Evolutionary conservation across 2,797 vertebrate species (phyloP), one percentile per base, ranked within the genome.

Genomic region (Sparidentex hasta): DNA sequence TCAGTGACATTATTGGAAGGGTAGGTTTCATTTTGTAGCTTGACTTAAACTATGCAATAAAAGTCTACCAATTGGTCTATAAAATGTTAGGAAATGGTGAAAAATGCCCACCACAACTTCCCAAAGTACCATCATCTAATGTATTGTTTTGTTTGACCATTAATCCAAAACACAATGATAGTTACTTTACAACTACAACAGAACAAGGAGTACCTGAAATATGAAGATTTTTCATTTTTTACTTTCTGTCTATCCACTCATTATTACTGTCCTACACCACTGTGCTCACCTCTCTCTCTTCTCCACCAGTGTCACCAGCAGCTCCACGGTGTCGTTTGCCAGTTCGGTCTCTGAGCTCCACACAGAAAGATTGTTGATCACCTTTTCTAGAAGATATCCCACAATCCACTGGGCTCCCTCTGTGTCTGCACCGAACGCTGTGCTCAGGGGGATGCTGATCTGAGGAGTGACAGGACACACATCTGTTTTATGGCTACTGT

Each of bases 381-480:
- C 98, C 92, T 99, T 99, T 93, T 99, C 97, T 94, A 99, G 95
- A 67, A 99, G 97, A 91, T 99, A 99, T 92, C 97, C 98, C 90
- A 99, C 96, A 93, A 99, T 97, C 98, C 98, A 99, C 93, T 97
- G 97, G 84, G 98, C 97, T 33, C 98, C 98, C 93, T 99, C 98
- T 0, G 98, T 99, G 92, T 99, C 98, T 2, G 96, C 95, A 61
- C 98, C 98, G 87, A 99, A 99, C 3, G 98, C 98, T 44, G 97
- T 97, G 94, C 94, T 99, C 81, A 99, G 95, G 11, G 98, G 96
- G 56, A 99, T 92, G 88, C 98, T 99, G 94, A 99, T 97, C 98
- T 99, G 92, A 87, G 91, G 92, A 78, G 87, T 4, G 54, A 73
- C 4, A 47, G 12, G 56, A 66, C 2, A 7, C 59, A 43, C 18